Conservation (phyloP, 2,113 vertebrate genomes). For the Thamnophis sirtalis region DNA sequence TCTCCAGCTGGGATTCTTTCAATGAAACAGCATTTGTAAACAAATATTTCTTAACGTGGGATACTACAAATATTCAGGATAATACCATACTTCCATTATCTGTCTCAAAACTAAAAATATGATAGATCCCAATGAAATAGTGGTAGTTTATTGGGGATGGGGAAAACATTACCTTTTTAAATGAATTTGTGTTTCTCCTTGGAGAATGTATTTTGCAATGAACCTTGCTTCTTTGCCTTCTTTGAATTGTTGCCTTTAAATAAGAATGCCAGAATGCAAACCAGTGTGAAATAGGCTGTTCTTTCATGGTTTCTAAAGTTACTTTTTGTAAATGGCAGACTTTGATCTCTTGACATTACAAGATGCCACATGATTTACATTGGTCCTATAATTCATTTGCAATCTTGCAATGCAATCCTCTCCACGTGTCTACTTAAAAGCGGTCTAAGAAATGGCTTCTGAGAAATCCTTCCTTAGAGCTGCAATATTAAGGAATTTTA, state of each 20-base stretch:
- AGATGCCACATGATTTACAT: neutral
- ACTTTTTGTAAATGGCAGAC: neutral
- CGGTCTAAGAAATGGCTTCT: neutral
- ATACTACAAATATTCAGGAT: constrained; percentile 53
- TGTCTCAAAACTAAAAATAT: constrained; percentile 60
- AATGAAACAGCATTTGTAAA: constrained; percentile 72
- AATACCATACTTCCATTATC: constrained; percentile 44
- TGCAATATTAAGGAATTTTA: neutral
- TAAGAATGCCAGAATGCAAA: neutral
- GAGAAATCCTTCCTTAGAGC: neutral
- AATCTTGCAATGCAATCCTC: neutral
- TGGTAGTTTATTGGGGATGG: neutral
- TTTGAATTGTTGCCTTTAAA: constrained; percentile 25
- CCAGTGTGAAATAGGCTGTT: neutral
- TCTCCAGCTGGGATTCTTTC: constrained; percentile 69
- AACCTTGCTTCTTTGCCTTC: constrained; percentile 23
- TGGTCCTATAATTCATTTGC: neutral
- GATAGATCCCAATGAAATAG: constrained; percentile 30
- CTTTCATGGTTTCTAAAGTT: neutral
- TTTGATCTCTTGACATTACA: neutral
- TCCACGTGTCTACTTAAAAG: neutral
- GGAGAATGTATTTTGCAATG: constrained; percentile 29
- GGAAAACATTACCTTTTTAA: constrained; percentile 30
- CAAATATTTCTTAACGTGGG: constrained; percentile 58
- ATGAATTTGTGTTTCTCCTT: constrained; percentile 44